Evolutionary conservation across 2,113 vertebrate genomes (phyloP), one percentile per base, ranked within the genome.

Genomic region (Melanerpes aurifrons): DNA sequence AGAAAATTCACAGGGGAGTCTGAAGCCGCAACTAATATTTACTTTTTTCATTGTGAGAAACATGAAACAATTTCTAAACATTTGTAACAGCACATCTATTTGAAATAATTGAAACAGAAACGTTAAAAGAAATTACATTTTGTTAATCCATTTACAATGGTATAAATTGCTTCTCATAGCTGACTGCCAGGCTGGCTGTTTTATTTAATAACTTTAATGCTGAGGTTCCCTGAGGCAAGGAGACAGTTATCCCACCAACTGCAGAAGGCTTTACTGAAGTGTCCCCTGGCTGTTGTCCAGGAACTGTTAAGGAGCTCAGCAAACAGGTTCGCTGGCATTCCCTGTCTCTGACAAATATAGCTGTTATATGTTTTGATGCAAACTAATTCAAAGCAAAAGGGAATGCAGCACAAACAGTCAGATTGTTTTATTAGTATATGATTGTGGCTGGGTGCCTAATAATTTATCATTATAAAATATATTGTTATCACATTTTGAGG

Each of bases 31-130:
- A 91, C 64, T 32, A 80, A 37, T 95, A 87, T 77, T 96, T 95
- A 83, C 71, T 57, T 79, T 87, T 90, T 85, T 66, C 57, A 25
- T 82, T 90, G 86, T 77, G 84, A 93, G 83, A 89, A 92, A 87
- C 82, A 92, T 96, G 73, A 74, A 97, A 87, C 72, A 94, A 95
- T 96, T 96, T 89, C 92, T 91, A 88, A 95, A 92, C 92, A 74
- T 98, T 94, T 97, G 90, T 94, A 97, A 94, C 85, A 28, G 47
- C 84, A 94, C 88, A 93, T 95, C 96, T 94, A 57, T 93, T 97
- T 94, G 95, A 93, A 96, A 97, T 97, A 95, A 97, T 96, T 97
- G 95, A 94, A 97, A 96, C 8, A 57, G 96, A 97, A 97, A 92
- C 47, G n/a, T 64, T 95, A 94, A 94, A 94, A 82, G 90, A 94